A percentile compares a stretch with the other conserved stretches of the same genome.
phyloP scores from a whole-genome alignment of 2,797 vertebrate genomes.

The Oophaga sylvatica region DNA sequence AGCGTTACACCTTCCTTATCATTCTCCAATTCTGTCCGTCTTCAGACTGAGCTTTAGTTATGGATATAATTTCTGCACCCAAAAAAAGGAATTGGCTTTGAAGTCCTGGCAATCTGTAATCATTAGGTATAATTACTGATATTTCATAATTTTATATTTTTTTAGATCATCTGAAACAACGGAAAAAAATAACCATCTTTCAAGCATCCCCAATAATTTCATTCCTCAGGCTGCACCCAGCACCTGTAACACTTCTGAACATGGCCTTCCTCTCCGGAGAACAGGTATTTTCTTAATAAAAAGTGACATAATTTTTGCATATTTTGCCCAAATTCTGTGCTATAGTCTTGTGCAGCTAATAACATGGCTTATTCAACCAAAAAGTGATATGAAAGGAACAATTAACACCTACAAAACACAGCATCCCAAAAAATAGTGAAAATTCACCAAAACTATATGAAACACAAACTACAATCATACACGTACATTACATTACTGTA shows the following conservation, averaged over 20 bases:
- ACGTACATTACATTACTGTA: too few relatives aligned
- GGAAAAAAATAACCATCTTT: conserved; percentile 77
- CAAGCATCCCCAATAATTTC: conserved; percentile 75
- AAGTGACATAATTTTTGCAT: not conserved
- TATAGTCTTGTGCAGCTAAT: not conserved
- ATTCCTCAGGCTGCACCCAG: conserved; percentile 75
- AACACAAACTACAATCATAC: too few relatives aligned
- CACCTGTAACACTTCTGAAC: conserved; percentile 80
- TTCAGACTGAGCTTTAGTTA: not conserved
- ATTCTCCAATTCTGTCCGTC: not conserved
- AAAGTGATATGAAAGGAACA: not conserved
- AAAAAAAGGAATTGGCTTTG: not conserved
- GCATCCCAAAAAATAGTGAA: too few relatives aligned
- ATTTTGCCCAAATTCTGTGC: not conserved
- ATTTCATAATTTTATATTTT: not conserved
- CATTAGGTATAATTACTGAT: not conserved
- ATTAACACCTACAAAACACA: too few relatives aligned
- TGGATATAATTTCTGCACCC: not conserved
- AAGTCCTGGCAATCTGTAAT: too few relatives aligned
- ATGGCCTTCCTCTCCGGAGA: conserved; percentile 83
- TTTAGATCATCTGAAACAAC: conserved; percentile 82
- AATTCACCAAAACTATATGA: too few relatives aligned
- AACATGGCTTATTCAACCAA: not conserved
- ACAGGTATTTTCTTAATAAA: conserved; percentile 76
- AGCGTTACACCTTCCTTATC: too few relatives aligned